phyloP scores from a whole-genome alignment of 2,888 invertebrate species.

The Eudasyphora cyanicolor region DNA sequence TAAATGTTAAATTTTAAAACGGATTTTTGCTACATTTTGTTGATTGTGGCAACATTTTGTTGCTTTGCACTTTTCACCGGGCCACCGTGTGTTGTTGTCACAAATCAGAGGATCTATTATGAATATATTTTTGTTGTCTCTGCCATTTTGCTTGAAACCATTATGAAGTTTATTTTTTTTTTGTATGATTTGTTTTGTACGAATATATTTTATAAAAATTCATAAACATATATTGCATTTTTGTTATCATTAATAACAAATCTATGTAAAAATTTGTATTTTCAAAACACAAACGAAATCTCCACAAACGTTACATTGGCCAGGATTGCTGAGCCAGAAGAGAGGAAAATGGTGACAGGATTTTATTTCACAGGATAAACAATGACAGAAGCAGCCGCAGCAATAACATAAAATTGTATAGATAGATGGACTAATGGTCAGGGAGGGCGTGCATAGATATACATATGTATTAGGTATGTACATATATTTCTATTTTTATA shows the following conservation, averaged over 20 bases:
- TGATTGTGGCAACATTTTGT: no score
- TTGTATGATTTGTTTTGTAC: constrained; percentile 28
- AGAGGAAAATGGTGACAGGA: background rate
- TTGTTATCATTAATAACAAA: constrained; percentile 65
- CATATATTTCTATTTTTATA: background rate
- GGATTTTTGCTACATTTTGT: constrained; percentile 6
- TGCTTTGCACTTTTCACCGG: background rate
- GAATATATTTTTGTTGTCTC: background rate
- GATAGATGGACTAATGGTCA: background rate
- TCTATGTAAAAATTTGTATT: constrained; percentile 58
- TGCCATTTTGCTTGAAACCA: background rate
- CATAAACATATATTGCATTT: constrained; percentile 6
- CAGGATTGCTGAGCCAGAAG: background rate
- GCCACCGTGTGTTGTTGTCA: background rate
- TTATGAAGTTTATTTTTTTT: no score
- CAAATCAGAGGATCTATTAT: constrained; percentile 18
- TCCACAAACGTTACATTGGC: background rate
- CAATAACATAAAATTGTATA: background rate
- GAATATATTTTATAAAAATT: constrained; percentile 11
- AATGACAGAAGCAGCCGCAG: background rate
- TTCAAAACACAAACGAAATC: constrained; percentile 2
- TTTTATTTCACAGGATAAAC: background rate
- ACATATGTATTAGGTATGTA: background rate
- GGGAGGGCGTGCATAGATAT: background rate
- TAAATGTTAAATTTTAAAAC: constrained; percentile 43